A percentile compares a stretch with the other conserved stretches of the same genome.
phyloP scores from a whole-genome alignment of 2,113 vertebrate genomes.

The Uropsilus gracilis region DNA sequence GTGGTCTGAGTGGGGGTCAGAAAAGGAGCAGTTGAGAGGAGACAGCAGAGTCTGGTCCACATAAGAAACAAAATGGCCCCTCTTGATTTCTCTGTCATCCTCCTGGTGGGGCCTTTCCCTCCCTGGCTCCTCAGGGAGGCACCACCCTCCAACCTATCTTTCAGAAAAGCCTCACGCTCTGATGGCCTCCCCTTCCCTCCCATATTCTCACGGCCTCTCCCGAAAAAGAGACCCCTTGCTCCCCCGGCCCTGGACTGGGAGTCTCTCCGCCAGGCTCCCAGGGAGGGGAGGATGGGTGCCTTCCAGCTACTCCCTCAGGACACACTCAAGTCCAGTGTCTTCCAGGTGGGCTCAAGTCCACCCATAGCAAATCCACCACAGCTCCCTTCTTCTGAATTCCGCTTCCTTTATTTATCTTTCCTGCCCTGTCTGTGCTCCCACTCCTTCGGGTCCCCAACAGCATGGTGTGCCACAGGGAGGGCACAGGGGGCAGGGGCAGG shows the following conservation, averaged over 20 bases:
- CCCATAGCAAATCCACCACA: no score
- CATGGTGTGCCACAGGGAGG: no score
- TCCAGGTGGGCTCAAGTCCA: not conserved
- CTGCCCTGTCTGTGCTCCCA: not conserved
- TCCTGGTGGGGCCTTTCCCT: not conserved
- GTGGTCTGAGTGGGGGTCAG: not conserved
- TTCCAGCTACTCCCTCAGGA: not conserved
- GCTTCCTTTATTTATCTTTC: no score
- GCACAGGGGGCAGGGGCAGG: not conserved
- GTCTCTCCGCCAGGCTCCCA: not conserved
- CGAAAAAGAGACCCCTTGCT: not conserved
- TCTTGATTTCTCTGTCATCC: not conserved
- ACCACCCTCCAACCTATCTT: not conserved
- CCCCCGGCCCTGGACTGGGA: rapidly evolving
- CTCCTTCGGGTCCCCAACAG: not conserved
- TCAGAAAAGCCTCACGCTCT: not conserved
- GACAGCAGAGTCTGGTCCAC: not conserved
- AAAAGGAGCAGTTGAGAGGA: not conserved
- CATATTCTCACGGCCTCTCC: not conserved
- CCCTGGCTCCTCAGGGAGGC: not conserved
- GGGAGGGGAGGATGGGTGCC: not conserved
- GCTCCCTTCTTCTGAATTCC: not conserved
- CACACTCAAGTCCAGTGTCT: not conserved
- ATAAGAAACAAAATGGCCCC: not conserved
- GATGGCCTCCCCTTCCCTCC: not conserved